Percentiles rank a stretch among this genome's conserved stretches.
Conservation (phyloP, 1,140 invertebrate species). For the Eciton burchellii region DNA sequence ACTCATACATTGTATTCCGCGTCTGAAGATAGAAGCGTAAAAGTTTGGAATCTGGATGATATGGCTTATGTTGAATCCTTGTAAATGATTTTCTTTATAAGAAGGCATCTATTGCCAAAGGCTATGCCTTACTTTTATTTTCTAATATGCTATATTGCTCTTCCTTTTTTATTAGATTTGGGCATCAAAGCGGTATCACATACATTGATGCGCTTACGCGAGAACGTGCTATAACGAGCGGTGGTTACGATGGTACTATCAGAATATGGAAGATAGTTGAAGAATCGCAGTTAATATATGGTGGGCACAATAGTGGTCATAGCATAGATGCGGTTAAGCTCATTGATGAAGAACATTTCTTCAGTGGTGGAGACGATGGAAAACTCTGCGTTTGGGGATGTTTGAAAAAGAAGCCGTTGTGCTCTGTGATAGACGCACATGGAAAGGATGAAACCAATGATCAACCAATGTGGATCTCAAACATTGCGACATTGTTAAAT, state of each 20-base stretch:
- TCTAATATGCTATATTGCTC: neutral
- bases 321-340: constrained; percentile 95
- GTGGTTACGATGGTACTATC: constrained; percentile 94
- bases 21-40: constrained; percentile 93
- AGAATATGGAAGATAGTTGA: constrained; percentile 98
- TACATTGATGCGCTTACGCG: constrained; percentile 94
- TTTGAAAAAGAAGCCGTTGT: constrained; percentile 96
- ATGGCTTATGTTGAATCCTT: constrained; percentile 98
- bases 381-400: constrained; percentile 94
- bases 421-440: constrained; percentile 91
- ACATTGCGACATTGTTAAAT: constrained; percentile 92
- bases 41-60: constrained; percentile 97
- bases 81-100: constrained; percentile 83
- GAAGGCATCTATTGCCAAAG: neutral
- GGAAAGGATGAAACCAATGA: constrained; percentile 87
- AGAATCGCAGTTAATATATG: constrained; percentile 98
- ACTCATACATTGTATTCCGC: constrained; percentile 96
- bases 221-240: constrained; percentile 95
- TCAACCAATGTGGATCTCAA: constrained; percentile 94
- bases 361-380: constrained; percentile 96
- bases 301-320: constrained; percentile 88
- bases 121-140: neutral
- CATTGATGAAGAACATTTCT: constrained; percentile 96
- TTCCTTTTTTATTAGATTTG: constrained; percentile 88
- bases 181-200: constrained; percentile 95